These are phyloP conservation scores for Thecocarcelia acutangulata DNA, from an alignment of 2,888 invertebrate genomes.

Conservation along the genomic window DNA sequence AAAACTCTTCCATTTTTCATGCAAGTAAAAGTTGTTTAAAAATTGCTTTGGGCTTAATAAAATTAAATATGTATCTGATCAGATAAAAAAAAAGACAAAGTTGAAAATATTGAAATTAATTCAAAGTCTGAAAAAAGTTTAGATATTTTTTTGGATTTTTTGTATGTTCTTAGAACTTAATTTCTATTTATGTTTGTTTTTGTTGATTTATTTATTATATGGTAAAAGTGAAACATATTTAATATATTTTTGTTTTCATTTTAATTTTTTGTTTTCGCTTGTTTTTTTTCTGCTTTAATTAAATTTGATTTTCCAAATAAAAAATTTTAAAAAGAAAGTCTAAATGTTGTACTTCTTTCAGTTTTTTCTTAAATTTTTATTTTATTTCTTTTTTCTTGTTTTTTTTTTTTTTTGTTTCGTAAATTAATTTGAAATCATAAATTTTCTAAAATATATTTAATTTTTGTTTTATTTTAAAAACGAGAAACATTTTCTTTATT, in stretches of 20 bases:
- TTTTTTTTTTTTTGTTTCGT: conserved; percentile 62
- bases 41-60: conserved; percentile 10
- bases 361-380: conserved; percentile 69
- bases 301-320: conserved; percentile 50
- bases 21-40: neutral
- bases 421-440: conserved; percentile 67
- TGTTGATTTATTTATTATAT: conserved; percentile 59
- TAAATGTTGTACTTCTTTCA: conserved; percentile 78
- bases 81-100: no score
- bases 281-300: conserved; percentile 65
- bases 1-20: conserved; percentile 18
- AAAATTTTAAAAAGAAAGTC: conserved; percentile 64
- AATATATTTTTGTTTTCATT: conserved; percentile 53
- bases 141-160: conserved; percentile 41
- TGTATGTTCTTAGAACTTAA: conserved; percentile 47
- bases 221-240: conserved; percentile 69
- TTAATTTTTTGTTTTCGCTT: conserved; percentile 59
- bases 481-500: conserved; percentile 73
- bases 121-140: conserved; percentile 27
- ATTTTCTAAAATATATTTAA: conserved; percentile 67
- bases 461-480: conserved; percentile 70
- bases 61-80: no score
- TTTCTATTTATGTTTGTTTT: conserved; percentile 37
- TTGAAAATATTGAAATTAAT: conserved; percentile 3
- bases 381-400: conserved; percentile 63